phyloP scores from a whole-genome alignment of 2,797 vertebrate genomes.

The Taenioides sp. region DNA sequence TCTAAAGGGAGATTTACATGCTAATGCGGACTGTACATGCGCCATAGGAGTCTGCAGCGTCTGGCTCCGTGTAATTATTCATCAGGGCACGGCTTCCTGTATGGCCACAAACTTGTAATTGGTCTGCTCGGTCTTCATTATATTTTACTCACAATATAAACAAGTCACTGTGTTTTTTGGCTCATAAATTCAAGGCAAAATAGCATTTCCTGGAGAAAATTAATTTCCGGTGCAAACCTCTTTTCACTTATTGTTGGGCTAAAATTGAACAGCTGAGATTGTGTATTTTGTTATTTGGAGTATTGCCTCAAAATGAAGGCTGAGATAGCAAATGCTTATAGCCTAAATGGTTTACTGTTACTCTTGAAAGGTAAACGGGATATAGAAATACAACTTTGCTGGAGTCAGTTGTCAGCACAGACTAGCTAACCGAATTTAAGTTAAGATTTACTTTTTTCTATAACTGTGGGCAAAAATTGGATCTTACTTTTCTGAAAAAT shows the following conservation, averaged over 20 bases:
- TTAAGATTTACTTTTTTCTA: not conserved
- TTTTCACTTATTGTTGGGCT: slow-evolving; percentile 10
- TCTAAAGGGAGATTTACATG: slow-evolving; percentile 29
- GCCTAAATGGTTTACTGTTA: not conserved
- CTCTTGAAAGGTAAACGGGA: not conserved
- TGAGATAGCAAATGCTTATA: not conserved
- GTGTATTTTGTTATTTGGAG: slow-evolving; percentile 6
- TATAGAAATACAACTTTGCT: not conserved
- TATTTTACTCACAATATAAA: slow-evolving; percentile 25
- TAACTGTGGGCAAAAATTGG: not conserved
- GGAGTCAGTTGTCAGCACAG: not conserved
- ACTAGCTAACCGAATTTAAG: not conserved
- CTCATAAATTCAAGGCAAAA: slow-evolving; percentile 11
- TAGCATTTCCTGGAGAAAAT: slow-evolving; percentile 12
- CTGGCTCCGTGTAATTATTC: slow-evolving; percentile 30
- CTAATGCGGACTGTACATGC: slow-evolving; percentile 10
- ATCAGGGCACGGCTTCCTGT: slow-evolving; percentile 7
- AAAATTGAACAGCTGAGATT: slow-evolving; percentile 11
- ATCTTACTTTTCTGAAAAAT: not conserved
- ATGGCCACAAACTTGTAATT: slow-evolving; percentile 31
- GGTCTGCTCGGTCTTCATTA: slow-evolving; percentile 34
- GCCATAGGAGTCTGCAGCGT: slow-evolving; percentile 10
- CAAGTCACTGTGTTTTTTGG: slow-evolving; percentile 12
- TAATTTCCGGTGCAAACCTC: slow-evolving; percentile 12
- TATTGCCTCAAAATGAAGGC: slow-evolving; percentile 17